Conservation (phyloP, 2,797 vertebrate genomes). For the Triplophysa yarkandensis region DNA sequence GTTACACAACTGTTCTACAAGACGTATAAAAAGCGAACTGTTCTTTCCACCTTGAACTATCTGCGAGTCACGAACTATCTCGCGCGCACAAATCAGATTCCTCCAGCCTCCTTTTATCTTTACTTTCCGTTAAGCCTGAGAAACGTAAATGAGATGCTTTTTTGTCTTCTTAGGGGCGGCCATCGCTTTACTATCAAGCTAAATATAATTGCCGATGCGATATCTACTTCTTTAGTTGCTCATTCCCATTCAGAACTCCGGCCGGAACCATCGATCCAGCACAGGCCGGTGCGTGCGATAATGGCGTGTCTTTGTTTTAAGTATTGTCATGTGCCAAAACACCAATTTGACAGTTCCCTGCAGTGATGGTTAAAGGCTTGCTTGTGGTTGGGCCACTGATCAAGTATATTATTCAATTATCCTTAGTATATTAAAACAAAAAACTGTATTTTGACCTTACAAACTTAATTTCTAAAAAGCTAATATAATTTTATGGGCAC, state of each 20-base stretch:
- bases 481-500: too few species aligned
- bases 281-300: too few species aligned
- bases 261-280: constrained; percentile 9
- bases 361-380: too few species aligned
- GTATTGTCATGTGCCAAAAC: constrained; percentile 24
- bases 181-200: constrained; percentile 12
- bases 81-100: constrained; percentile 5
- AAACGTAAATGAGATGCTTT: neutral
- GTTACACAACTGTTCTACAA: constrained; percentile 8
- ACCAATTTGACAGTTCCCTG: neutral
- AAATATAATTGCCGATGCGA: constrained; percentile 24
- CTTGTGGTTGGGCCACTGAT: too few species aligned
- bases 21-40: neutral
- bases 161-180: neutral
- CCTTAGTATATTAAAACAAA: too few species aligned
- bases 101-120: neutral
- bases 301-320: constrained; percentile 5
- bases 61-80: constrained; percentile 1
- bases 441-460: too few species aligned
- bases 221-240: constrained; percentile 28
- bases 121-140: constrained; percentile 10
- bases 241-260: constrained; percentile 37
- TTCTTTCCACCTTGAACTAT: neutral
- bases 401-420: too few species aligned
- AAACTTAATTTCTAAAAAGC: too few species aligned